Evolutionary conservation across 2,113 vertebrate species (phyloP).

Genomic region (Narcine bancroftii): DNA sequence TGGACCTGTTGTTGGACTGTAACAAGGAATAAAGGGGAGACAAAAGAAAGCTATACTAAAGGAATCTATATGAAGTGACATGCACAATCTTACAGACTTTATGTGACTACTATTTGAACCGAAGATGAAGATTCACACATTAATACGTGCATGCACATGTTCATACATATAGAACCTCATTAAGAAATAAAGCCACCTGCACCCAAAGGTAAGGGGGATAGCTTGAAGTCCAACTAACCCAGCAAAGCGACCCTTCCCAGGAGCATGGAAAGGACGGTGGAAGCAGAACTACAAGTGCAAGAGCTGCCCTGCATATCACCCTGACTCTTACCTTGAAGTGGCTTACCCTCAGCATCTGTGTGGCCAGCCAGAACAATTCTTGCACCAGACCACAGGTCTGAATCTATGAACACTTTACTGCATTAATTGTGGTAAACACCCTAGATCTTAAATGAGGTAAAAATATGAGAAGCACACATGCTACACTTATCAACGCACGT

Average conservation of each 20-base stretch:
- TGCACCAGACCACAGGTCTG: slow-evolving; percentile 25
- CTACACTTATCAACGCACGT: background rate
- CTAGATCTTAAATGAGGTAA: background rate
- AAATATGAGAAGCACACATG: background rate
- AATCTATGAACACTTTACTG: slow-evolving; percentile 30
- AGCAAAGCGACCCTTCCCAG: slow-evolving; percentile 21
- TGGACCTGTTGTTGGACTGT: background rate
- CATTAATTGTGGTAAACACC: slow-evolving; percentile 23
- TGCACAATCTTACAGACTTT: background rate
- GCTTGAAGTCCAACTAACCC: background rate
- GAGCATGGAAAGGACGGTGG: background rate
- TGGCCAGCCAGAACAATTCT: slow-evolving; percentile 31
- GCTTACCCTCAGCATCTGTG: background rate
- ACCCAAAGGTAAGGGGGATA: background rate
- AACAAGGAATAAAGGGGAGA: background rate
- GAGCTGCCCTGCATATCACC: background rate
- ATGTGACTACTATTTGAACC: background rate
- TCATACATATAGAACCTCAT: background rate
- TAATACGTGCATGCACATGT: background rate
- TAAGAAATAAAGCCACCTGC: slow-evolving; percentile 18
- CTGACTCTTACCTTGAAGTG: slow-evolving; percentile 19
- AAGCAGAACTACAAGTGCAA: background rate
- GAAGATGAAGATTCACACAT: too few relatives aligned
- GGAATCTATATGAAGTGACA: background rate
- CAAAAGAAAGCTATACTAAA: background rate